Evolutionary conservation across 1,140 invertebrate genomes (phyloP), one percentile per base, ranked within the genome.

Genomic region (Ganaspis sp.): DNA sequence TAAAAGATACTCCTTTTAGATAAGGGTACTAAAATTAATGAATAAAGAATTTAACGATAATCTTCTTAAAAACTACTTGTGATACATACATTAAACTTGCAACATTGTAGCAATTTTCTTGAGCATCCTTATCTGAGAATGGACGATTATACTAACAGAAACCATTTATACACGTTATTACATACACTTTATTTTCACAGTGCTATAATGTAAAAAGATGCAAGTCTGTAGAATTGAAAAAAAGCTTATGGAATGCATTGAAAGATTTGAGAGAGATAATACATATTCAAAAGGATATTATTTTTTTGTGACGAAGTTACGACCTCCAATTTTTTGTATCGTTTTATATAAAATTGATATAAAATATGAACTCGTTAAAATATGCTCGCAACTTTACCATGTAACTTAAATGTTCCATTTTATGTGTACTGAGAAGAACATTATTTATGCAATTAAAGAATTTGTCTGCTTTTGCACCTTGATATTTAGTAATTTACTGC

Each of bases 81-180:
- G 23, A 15, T 45, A 64, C 23, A 26, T 64, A 64, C 54, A 26
- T 15, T 64, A 19, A 64, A 64, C 54, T 64, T 64, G 54, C 54
- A 64, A 29, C 23, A 64, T 64, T 58, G 54, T 58, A 58, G 54
- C 21, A 64, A 26, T 58, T 9, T 58, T 58, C 8, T 58, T 58
- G 15, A 23, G 11, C 9, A 12, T 58, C 9, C 21, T 58, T 58
- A 26, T 58, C 54, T 5, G 5, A 54, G 21, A 58, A 58, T 58
- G 53, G 17, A 11, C 0, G 9, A 64, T 78, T 78, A 74, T 49
- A 19, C 12, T 64, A 71, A 78, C 69, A 77, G 15, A 34, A 75
- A 34, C 29, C 6, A 34, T 34, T 34, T 34, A 70, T 64, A 34
- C 26, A 23, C 23, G 37, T 71, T 78, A 54, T 75, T 19, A 34